Conservation (phyloP, 2,113 vertebrate species). For the Callionymus lyra region DNA sequence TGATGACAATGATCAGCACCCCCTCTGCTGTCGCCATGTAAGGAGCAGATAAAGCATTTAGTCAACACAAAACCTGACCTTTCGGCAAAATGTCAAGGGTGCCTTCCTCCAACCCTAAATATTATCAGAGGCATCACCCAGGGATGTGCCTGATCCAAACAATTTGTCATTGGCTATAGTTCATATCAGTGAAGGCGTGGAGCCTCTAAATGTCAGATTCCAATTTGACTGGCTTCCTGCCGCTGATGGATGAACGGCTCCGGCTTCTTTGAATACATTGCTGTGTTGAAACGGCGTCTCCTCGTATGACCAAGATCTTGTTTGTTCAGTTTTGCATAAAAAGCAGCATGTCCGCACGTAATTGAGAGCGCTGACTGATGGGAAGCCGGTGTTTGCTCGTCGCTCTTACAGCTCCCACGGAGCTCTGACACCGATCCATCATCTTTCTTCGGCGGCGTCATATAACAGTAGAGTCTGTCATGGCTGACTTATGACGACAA, state of each 20-base stretch:
- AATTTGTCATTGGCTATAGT: slow-evolving; percentile 57
- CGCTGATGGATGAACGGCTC: slow-evolving; percentile 56
- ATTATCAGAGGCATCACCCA: slow-evolving; percentile 47
- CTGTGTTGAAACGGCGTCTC: slow-evolving; percentile 19
- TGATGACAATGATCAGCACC: slow-evolving; percentile 29
- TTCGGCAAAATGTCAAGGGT: slow-evolving; percentile 58
- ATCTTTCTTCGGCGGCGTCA: slow-evolving; percentile 40
- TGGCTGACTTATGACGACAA: slow-evolving; percentile 43
- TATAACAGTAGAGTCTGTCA: slow-evolving; percentile 51
- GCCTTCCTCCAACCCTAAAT: slow-evolving; percentile 52
- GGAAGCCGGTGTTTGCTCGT: slow-evolving; percentile 16
- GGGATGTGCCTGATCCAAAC: slow-evolving; percentile 50
- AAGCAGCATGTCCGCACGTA: slow-evolving; percentile 21
- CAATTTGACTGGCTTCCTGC: slow-evolving; percentile 42
- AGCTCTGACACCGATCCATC: slow-evolving; percentile 46
- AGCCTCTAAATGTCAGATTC: slow-evolving; percentile 66
- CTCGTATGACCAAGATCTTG: slow-evolving; percentile 11
- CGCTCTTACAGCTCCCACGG: slow-evolving; percentile 20
- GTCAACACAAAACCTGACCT: slow-evolving; percentile 53
- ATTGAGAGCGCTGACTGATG: slow-evolving; percentile 51
- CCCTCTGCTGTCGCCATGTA: slow-evolving; percentile 20
- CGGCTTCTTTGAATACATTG: slow-evolving; percentile 38
- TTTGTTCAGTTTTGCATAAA: slow-evolving; percentile 8
- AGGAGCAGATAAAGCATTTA: slow-evolving; percentile 10
- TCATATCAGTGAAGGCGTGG: slow-evolving; percentile 49